Evolutionary conservation across 2,797 vertebrate genomes (phyloP), one percentile per base, ranked within the genome.

Genomic region (Phrynocephalus vlangalii): DNA sequence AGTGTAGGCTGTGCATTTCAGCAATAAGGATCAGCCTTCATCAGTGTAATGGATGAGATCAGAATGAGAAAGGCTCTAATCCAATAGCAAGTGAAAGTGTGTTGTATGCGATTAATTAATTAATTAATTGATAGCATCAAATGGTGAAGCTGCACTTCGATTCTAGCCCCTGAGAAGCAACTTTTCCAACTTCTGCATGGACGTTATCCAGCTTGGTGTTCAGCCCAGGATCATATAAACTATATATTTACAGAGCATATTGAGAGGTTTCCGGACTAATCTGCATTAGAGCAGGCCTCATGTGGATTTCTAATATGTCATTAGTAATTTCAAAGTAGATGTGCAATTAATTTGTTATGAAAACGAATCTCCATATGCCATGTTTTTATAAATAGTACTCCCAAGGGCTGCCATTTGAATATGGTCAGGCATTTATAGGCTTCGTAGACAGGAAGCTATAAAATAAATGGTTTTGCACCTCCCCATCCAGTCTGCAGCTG

Each of bases 291-390:
- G 33, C 26, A 56, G 68, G 11, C 1, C 70, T 44, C 71, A 44
- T 80, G 50, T 88, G 80, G 13, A 60, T 72, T 75, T 76, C 70
- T 88, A 44, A 85, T 33, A 76, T 88, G 30, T 24, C n/a, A 85
- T 33, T 70, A 85, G 26, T 24, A 70, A 44, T 82, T 76, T 82
- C 86, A 48, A 16, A 44, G 10, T 68, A 60, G 78, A 85, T 44
- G 22, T 56, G 33, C 79, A 89, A 60, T 82, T 85, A 81, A 85
- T 85, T 82, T 82, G 83, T 89, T 82, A n/a, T 60, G 79, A 76
- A 63, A 60, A 85, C 60, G 18, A 56, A 44, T 77, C 72, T 70
- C 33, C 24, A 30, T 56, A 81, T 24, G 48, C 18, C 24, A 56
- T 33, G 63, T 80, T 81, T 88, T 82, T 33, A 71, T 85, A 70